Percentiles rank a stretch among this genome's conserved stretches.
Conservation (phyloP, 2,113 vertebrate species). For the Phalacrocorax aristotelis region DNA sequence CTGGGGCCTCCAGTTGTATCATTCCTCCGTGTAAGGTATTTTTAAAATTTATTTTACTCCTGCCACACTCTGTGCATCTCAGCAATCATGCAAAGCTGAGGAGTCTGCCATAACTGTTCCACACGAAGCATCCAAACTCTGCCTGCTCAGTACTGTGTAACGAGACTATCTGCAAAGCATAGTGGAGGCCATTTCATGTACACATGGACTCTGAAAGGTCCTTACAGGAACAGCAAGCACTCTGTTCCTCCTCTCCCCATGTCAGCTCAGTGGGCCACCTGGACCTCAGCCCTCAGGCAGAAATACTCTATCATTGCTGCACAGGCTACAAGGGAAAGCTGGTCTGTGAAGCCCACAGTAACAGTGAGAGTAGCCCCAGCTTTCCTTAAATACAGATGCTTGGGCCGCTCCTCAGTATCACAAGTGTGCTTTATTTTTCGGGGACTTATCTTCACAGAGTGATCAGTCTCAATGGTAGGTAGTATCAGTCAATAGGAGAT, state of each 20-base stretch:
- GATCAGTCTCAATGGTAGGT: accelerated
- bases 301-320: not conserved
- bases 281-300: not conserved
- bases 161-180: not conserved
- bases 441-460: not conserved
- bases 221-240: not conserved
- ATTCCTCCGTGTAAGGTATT: not conserved
- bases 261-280: not conserved
- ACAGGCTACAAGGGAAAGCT: not conserved
- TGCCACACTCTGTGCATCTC: not conserved
- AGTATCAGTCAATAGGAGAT: not conserved
- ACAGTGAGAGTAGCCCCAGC: not conserved
- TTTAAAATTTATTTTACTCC: not conserved
- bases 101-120: not conserved
- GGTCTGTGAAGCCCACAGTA: not conserved
- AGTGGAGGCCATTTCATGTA: not conserved
- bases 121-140: not conserved
- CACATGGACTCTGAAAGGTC: not conserved
- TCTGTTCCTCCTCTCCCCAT: not conserved
- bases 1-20: not conserved
- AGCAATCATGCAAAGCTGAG: not conserved
- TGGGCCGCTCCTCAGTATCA: not conserved
- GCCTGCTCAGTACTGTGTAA: not conserved
- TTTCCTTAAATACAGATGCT: not conserved
- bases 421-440: not conserved